phyloP scores from a whole-genome alignment of 2,797 vertebrate genomes.

The Clarias laeviceps region DNA sequence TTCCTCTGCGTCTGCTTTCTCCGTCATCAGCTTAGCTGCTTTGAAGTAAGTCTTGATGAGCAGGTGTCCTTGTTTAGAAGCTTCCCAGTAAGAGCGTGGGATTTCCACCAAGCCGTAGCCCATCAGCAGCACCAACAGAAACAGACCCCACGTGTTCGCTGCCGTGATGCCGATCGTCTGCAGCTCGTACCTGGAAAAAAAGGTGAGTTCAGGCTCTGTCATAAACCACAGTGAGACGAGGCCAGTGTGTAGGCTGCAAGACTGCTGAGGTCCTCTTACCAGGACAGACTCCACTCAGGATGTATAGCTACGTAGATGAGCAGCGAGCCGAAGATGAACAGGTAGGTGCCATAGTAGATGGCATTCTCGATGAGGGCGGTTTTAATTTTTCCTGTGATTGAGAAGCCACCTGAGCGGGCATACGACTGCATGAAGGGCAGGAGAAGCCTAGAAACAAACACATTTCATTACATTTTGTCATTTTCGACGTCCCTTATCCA shows the following conservation, averaged over 20 bases:
- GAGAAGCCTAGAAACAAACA: conserved; percentile 80
- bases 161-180: conserved; percentile 97
- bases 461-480: no score
- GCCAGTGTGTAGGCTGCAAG: neutral
- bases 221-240: neutral
- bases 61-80: conserved; percentile 85
- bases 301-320: conserved; percentile 96
- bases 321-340: conserved; percentile 95
- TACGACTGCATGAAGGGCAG: conserved; percentile 99
- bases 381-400: conserved; percentile 94
- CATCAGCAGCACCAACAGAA: conserved; percentile 91
- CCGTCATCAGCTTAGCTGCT: conserved; percentile 93
- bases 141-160: conserved; percentile 96
- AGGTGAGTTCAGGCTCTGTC: neutral
- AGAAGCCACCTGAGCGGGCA: conserved; percentile 94
- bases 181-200: conserved; percentile 82
- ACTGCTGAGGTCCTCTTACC: conserved; percentile 74
- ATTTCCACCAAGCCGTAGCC: conserved; percentile 97
- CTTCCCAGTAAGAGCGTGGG: conserved; percentile 93
- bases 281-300: conserved; percentile 85
- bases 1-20: conserved; percentile 95
- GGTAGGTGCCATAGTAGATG: conserved; percentile 95
- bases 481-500: no score
- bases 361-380: conserved; percentile 96
- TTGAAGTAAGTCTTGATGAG: conserved; percentile 98